phyloP scores from a whole-genome alignment of 1,140 invertebrate genomes.

The Lordiphosa clarofinis region DNA sequence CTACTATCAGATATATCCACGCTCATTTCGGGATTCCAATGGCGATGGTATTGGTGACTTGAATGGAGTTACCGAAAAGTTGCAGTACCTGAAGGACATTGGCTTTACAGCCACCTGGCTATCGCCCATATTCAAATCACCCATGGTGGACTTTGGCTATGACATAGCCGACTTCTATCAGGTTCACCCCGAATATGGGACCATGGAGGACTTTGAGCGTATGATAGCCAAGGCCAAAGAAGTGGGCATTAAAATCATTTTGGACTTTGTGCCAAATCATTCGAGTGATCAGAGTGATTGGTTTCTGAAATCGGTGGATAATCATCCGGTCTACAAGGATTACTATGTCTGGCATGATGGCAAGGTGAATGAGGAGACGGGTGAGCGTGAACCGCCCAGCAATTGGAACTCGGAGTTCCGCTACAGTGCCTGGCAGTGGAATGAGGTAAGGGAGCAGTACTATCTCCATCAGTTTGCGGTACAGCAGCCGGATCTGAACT shows the following conservation, averaged over 20 bases:
- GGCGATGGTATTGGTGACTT: slow-evolving; percentile 86
- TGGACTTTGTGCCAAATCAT: slow-evolving; percentile 85
- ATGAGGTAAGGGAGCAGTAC: slow-evolving; percentile 82
- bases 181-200: slow-evolving; percentile 87
- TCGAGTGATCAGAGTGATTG: slow-evolving; percentile 86
- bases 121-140: slow-evolving; percentile 86
- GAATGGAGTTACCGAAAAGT: slow-evolving; percentile 80
- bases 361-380: slow-evolving; percentile 55
- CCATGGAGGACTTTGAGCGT: slow-evolving; percentile 85
- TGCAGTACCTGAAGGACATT: slow-evolving; percentile 81
- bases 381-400: slow-evolving; percentile 81
- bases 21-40: slow-evolving; percentile 86
- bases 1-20: slow-evolving; percentile 89
- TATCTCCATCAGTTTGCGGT: slow-evolving; percentile 85
- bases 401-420: slow-evolving; percentile 85
- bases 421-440: slow-evolving; percentile 85
- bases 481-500: slow-evolving; percentile 87
- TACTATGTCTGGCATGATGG: slow-evolving; percentile 87
- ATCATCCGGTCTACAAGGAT: slow-evolving; percentile 82
- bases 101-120: slow-evolving; percentile 84
- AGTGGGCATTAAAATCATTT: slow-evolving; percentile 66
- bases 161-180: slow-evolving; percentile 86
- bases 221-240: slow-evolving; percentile 83
- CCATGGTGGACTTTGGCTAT: slow-evolving; percentile 85
- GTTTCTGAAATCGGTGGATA: slow-evolving; percentile 84